Evolutionary conservation across 2,888 invertebrate species (phyloP).

Genomic region (Megamerina dolium): DNA sequence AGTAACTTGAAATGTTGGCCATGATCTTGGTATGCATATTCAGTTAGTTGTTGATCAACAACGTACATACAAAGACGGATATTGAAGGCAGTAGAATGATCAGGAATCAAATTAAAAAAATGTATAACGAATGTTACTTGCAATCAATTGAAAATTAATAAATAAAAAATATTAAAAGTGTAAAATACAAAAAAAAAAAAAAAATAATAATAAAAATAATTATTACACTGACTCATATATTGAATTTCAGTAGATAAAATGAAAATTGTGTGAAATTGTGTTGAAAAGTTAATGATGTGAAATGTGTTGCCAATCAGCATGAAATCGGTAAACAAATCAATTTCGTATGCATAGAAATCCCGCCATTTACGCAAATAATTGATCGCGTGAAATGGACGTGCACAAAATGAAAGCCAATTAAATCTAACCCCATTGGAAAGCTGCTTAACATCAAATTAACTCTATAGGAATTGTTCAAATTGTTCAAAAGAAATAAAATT

Average conservation of each 20-base stretch:
- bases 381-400: too few species aligned
- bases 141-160: neutral
- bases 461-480: too few species aligned
- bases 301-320: too few species aligned
- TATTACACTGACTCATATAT: neutral
- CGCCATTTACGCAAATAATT: too few species aligned
- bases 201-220: neutral
- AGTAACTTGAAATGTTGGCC: too few species aligned
- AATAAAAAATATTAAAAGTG: neutral
- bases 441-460: too few species aligned
- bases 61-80: constrained; percentile 30
- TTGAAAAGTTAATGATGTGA: neutral
- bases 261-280: neutral
- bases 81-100: neutral
- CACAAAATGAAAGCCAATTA: too few species aligned
- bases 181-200: neutral
- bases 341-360: too few species aligned
- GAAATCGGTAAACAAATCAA: constrained; percentile 1
- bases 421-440: too few species aligned
- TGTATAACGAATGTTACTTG: neutral
- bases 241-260: neutral
- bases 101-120: neutral
- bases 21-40: constrained; percentile 28
- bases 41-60: constrained; percentile 33
- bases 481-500: too few species aligned